A percentile compares a stretch with the other conserved stretches of the same genome.
phyloP scores from a whole-genome alignment of 2,113 vertebrate genomes.

The Bujurquina vittata region DNA sequence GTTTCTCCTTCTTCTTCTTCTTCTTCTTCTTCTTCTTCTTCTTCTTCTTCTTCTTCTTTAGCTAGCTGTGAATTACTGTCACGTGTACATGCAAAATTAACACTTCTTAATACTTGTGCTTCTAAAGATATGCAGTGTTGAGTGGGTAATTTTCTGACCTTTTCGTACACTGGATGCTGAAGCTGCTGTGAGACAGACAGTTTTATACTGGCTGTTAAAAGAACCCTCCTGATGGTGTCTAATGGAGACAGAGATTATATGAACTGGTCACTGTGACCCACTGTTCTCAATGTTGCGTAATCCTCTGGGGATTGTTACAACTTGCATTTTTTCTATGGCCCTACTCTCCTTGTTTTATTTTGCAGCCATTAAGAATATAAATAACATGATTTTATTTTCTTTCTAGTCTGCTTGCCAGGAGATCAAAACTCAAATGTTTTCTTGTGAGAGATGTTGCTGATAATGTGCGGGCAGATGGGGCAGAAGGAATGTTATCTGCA shows the following conservation, averaged over 20 bases:
- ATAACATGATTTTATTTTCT: not conserved
- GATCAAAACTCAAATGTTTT: conserved; percentile 4
- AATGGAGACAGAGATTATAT: conserved; percentile 51
- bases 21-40: not conserved
- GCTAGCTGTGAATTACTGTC: not conserved
- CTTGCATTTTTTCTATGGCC: not conserved
- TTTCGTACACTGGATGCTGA: conserved; percentile 26
- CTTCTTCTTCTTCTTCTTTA: not conserved
- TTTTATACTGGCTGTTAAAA: conserved; percentile 45
- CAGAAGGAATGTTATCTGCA: conserved; percentile 28
- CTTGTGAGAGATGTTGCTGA: conserved; percentile 23
- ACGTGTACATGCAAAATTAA: not conserved
- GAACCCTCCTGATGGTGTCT: conserved; percentile 30
- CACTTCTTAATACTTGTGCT: conserved; percentile 11
- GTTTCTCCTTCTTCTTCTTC: no score
- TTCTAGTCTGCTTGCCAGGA: not conserved
- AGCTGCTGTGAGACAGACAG: conserved; percentile 34
- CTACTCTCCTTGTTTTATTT: not conserved
- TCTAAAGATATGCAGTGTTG: conserved; percentile 12
- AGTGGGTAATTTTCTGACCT: conserved; percentile 47
- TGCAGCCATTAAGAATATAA: not conserved
- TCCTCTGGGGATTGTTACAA: conserved; percentile 29
- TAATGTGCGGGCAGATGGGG: not conserved
- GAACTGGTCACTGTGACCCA: conserved; percentile 51
- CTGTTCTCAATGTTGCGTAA: conserved; percentile 61